These are phyloP conservation scores for Eledone cirrhosa DNA, from an alignment of 2,888 invertebrate genomes.

Conservation along the genomic window DNA sequence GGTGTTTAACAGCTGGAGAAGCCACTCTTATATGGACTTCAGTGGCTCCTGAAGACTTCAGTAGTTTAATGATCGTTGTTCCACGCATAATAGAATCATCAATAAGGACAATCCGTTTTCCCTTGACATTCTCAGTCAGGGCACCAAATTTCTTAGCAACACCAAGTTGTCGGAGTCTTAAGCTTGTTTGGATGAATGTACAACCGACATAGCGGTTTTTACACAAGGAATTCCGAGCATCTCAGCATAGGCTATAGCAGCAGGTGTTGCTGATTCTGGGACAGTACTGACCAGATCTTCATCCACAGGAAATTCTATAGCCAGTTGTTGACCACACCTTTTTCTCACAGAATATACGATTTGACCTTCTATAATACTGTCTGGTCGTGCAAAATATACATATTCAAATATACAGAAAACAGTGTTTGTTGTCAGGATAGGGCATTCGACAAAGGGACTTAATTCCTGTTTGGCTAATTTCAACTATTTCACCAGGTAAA, in stretches of 20 bases:
- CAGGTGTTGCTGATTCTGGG: conserved; percentile 93
- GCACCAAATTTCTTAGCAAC: conserved; percentile 98
- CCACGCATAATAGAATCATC: conserved; percentile 98
- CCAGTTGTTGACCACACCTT: conserved; percentile 92
- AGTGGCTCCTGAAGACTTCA: conserved; percentile 90
- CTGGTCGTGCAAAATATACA: conserved; percentile 96
- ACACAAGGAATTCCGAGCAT: conserved; percentile 74
- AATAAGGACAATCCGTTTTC: conserved; percentile 88
- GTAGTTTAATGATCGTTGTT: conserved; percentile 93
- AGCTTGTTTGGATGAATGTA: conserved; percentile 97
- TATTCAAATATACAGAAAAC: conserved; percentile 99
- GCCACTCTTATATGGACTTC: conserved; percentile 98
- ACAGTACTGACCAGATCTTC: conserved; percentile 97
- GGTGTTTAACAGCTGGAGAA: conserved; percentile 84
- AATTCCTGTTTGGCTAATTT: conserved; percentile 86
- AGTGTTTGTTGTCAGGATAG: conserved; percentile 76
- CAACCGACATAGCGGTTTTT: conserved; percentile 95
- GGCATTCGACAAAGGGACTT: conserved; percentile 87
- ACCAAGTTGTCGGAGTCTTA: conserved; percentile 85
- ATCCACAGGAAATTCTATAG: conserved; percentile 87
- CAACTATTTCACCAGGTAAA: conserved; percentile 92
- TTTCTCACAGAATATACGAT: conserved; percentile 90
- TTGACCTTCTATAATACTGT: conserved; percentile 88
- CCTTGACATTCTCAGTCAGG: conserved; percentile 86
- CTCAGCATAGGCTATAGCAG: conserved; percentile 92